A percentile compares a stretch with the other conserved stretches of the same genome.
Evolutionary conservation across 2,113 vertebrate species (phyloP).

Genomic region (Craseonycteris thonglongyai): DNA sequence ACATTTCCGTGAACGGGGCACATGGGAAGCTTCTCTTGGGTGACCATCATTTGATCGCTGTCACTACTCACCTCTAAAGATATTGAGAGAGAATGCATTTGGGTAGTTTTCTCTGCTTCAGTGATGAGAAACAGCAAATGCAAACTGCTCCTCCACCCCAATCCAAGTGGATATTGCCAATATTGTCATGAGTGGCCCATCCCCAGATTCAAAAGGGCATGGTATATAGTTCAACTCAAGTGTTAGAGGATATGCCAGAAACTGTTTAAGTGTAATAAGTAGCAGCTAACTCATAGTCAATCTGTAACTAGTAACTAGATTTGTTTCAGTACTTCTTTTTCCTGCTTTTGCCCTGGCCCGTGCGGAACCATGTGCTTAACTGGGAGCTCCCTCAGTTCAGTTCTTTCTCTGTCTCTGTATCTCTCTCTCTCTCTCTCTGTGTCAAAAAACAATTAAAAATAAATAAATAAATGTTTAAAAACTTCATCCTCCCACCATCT

Average conservation of each 20-base stretch:
- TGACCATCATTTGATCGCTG: rapidly evolving
- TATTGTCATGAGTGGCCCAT: rapidly evolving
- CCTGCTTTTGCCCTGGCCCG: too few species aligned
- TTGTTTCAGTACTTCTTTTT: not conserved
- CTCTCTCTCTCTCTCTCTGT: too few species aligned
- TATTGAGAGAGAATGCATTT: not conserved
- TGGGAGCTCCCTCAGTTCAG: too few species aligned
- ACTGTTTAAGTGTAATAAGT: not conserved
- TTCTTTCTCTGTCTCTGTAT: too few species aligned
- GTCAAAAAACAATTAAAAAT: too few species aligned
- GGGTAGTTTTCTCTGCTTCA: not conserved
- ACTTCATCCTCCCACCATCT: not conserved
- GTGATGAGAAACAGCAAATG: too few species aligned
- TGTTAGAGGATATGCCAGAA: not conserved
- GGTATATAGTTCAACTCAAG: not conserved
- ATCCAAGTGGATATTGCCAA: rapidly evolving
- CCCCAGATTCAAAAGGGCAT: not conserved
- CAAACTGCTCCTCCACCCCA: not conserved
- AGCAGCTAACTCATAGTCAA: not conserved
- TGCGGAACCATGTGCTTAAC: too few species aligned
- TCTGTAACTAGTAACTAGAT: not conserved
- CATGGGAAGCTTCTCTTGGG: rapidly evolving
- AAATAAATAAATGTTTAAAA: too few species aligned
- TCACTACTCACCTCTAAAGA: rapidly evolving
- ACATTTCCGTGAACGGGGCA: rapidly evolving